Base-by-base conservation (phyloP, 2,888 invertebrate genomes). In the Timema podura region DNA sequence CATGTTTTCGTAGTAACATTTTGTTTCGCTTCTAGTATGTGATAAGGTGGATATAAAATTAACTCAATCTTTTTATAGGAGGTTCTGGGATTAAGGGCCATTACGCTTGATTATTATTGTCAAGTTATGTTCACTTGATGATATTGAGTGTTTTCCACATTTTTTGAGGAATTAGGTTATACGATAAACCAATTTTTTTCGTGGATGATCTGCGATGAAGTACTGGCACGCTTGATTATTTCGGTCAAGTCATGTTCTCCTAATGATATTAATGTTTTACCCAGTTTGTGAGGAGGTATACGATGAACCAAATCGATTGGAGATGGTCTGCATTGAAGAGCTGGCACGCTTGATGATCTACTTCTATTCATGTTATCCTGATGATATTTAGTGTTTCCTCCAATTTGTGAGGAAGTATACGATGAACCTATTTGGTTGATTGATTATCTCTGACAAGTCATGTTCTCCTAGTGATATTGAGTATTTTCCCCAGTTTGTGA, bases 381-480 rank as follows among this genome's bases (percentile, higher is more conserved):
- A n/a, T n/a, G n/a, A n/a, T n/a, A n/a, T 5, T 1, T 30, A 16
- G 82, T 48, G n/a, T 30, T n/a, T 68, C 15, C 75, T 78, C 76
- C 79, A 86, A 93, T 93, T 0, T 94, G 93, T 76, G 93, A 94
- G 80, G 92, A n/a, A n/a, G n/a, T n/a, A n/a, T n/a, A n/a, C n/a
- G n/a, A n/a, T n/a, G n/a, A n/a, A n/a, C n/a, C 51, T 13, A n/a
- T 5, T n/a, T 2, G 51, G 51, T n/a, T n/a, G n/a, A n/a, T n/a
- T n/a, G n/a, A n/a, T n/a, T n/a, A n/a, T n/a, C n/a, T n/a, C n/a
- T n/a, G n/a, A n/a, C n/a, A n/a, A n/a, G n/a, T n/a, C n/a, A n/a
- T n/a, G n/a, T n/a, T n/a, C n/a, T n/a, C n/a, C n/a, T n/a, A n/a
- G n/a, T n/a, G n/a, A n/a, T n/a, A n/a, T n/a, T n/a, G 0, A 15